These are phyloP conservation scores for Hipposideros larvatus DNA, from an alignment of 2,797 vertebrate species.

Conservation along the genomic window DNA sequence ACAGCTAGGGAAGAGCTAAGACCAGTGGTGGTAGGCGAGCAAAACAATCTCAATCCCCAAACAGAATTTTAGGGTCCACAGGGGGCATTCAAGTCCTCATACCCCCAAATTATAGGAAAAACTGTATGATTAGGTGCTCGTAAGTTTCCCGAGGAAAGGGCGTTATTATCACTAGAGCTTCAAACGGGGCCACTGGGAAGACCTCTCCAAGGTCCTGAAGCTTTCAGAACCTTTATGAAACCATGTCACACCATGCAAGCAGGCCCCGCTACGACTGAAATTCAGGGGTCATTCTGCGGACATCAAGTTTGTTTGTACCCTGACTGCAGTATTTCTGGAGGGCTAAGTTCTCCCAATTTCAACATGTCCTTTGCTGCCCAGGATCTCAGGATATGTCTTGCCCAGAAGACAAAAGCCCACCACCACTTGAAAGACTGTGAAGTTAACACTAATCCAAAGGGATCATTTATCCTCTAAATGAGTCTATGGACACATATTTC, in stretches of 20 bases:
- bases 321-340: neutral
- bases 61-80: neutral
- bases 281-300: neutral
- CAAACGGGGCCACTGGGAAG: neutral
- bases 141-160: neutral
- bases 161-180: neutral
- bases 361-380: neutral
- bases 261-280: neutral
- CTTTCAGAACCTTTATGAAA: constrained; percentile 20
- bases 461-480: constrained; percentile 48
- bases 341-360: constrained; percentile 15
- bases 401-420: constrained; percentile 52
- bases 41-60: constrained; percentile 13
- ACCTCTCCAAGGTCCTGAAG: neutral
- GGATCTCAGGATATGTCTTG: neutral
- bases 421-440: neutral
- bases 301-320: neutral
- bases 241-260: neutral
- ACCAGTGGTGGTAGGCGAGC: constrained; percentile 1
- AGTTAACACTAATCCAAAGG: constrained; percentile 58
- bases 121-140: neutral
- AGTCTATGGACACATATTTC: constrained; percentile 24
- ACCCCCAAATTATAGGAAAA: neutral
- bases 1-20: constrained; percentile 24
- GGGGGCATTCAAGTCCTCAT: neutral